Percentiles rank a stretch among this genome's conserved stretches.
phyloP scores from a whole-genome alignment of 1,140 invertebrate genomes.

The Hylaeus anthracinus region DNA sequence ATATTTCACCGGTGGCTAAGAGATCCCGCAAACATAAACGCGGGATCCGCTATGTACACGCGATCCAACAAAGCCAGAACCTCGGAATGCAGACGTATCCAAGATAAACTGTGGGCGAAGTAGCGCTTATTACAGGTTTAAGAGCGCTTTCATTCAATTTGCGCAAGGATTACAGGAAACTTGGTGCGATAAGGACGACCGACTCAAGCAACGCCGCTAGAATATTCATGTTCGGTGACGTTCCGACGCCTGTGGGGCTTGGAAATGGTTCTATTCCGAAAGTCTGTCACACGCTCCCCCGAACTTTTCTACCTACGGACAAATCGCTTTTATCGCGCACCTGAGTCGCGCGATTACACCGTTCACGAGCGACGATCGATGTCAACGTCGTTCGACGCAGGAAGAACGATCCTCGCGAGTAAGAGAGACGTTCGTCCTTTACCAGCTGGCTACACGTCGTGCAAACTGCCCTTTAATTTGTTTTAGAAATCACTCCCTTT shows the following conservation, averaged over 20 bases:
- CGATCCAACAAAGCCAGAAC: neutral
- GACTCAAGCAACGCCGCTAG: neutral
- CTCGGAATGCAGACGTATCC: neutral
- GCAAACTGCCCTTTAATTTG: neutral
- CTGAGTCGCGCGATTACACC: neutral
- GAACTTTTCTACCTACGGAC: neutral
- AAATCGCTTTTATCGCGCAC: neutral
- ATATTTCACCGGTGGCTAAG: no score
- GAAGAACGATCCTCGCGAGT: neutral
- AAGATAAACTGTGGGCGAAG: neutral
- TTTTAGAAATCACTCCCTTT: neutral
- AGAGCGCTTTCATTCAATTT: conserved; percentile 16
- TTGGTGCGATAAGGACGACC: neutral
- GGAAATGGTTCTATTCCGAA: neutral
- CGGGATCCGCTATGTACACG: neutral
- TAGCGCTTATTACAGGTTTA: neutral
- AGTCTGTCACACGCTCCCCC: no score
- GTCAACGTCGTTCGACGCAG: neutral
- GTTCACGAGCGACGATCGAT: conserved; percentile 16
- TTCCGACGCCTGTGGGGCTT: neutral
- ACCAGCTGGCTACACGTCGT: neutral
- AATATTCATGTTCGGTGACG: conserved; percentile 21
- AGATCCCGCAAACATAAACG: neutral
- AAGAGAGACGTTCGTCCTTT: neutral
- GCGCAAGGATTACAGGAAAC: neutral